Percentiles rank a stretch among this genome's conserved stretches.
Conservation (phyloP, 1,140 invertebrate genomes). For the Halesus radiatus region DNA sequence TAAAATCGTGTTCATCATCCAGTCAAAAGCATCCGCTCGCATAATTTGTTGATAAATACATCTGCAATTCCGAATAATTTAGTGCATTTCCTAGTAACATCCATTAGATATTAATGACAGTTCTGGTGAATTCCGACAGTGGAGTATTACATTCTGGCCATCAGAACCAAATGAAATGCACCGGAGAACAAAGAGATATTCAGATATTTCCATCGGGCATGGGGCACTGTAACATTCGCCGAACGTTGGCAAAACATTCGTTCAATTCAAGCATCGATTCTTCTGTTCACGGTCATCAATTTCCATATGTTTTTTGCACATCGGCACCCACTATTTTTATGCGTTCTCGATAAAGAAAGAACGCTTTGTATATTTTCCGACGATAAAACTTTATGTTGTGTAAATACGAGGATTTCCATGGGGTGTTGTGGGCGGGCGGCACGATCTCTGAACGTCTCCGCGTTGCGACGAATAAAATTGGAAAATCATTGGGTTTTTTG, state of each 20-base stretch:
- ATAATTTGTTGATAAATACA: no score
- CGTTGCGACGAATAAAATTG: conserved; percentile 20
- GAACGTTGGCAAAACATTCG: neutral
- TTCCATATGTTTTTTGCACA: conserved; percentile 1
- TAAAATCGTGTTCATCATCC: no score
- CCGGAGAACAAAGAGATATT: no score
- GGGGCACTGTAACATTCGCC: neutral
- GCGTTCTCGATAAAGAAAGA: conserved; percentile 34
- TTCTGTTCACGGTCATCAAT: conserved; percentile 1
- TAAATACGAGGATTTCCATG: conserved; percentile 14
- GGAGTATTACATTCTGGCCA: no score
- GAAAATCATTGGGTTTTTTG: conserved; percentile 5
- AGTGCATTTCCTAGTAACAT: no score
- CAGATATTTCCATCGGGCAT: no score
- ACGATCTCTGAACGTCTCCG: conserved; percentile 14
- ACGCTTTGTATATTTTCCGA: conserved; percentile 33
- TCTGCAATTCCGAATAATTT: no score
- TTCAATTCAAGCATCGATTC: neutral
- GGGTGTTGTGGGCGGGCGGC: neutral
- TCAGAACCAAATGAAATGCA: no score
- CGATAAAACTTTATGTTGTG: conserved; percentile 32
- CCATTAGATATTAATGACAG: no score
- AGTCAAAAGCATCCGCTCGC: no score
- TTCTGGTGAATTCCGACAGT: no score
- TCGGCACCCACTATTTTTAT: conserved; percentile 25